These are phyloP conservation scores for Himalopsyche phryganea DNA, from an alignment of 1,140 invertebrate genomes.

Conservation along the genomic window DNA sequence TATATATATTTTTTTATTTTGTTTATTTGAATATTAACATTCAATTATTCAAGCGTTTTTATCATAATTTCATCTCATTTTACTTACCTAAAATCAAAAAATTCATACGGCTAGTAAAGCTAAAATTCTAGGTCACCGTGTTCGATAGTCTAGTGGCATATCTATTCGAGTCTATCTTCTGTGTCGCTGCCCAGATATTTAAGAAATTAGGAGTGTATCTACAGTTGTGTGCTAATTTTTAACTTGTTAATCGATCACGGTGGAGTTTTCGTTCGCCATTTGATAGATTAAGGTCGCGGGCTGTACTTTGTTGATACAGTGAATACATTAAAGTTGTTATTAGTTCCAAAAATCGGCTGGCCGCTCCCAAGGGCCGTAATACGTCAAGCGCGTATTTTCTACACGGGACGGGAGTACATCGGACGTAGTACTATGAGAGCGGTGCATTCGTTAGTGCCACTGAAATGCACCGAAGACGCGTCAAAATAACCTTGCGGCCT, in stretches of 20 bases:
- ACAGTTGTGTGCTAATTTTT: slow-evolving; percentile 17
- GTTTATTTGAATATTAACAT: too few relatives aligned
- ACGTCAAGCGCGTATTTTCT: slow-evolving; percentile 26
- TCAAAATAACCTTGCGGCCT: slow-evolving; percentile 13
- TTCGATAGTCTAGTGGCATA: slow-evolving; percentile 3
- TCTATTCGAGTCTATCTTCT: slow-evolving; percentile 19
- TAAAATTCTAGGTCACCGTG: too few relatives aligned
- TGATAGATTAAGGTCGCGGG: slow-evolving; percentile 1
- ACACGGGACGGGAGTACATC: slow-evolving; percentile 14
- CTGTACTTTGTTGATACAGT: slow-evolving; percentile 1
- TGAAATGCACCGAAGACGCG: slow-evolving; percentile 24
- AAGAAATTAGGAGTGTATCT: slow-evolving; percentile 21
- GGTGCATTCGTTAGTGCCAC: slow-evolving; percentile 13
- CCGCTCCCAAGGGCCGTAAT: slow-evolving; percentile 19
- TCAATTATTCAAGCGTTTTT: too few relatives aligned
- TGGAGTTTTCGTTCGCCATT: slow-evolving; percentile 7
- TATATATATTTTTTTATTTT: too few relatives aligned
- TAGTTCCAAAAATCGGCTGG: slow-evolving; percentile 1
- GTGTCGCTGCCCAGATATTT: slow-evolving; percentile 25
- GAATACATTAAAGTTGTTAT: slow-evolving; percentile 4
- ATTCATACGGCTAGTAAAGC: too few relatives aligned
- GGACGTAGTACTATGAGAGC: slow-evolving; percentile 15
- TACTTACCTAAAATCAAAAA: too few relatives aligned
- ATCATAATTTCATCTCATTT: too few relatives aligned
- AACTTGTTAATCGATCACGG: slow-evolving; percentile 26